phyloP scores from a whole-genome alignment of 2,797 vertebrate genomes.

The Esox masquinongy region DNA sequence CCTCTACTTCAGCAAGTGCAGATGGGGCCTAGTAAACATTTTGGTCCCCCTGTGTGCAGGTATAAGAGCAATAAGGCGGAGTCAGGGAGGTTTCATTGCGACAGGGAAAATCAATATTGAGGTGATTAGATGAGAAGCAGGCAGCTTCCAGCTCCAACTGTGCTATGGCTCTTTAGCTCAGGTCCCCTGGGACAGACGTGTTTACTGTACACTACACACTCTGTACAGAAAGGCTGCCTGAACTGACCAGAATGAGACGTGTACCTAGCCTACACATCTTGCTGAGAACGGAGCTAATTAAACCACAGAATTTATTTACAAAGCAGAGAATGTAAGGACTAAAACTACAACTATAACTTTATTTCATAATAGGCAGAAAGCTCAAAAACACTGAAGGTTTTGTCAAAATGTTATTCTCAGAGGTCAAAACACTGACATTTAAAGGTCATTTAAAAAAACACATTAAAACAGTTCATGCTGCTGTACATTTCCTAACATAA shows the following conservation, averaged over 20 bases:
- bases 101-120: constrained; percentile 16
- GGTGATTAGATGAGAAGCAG: constrained; percentile 14
- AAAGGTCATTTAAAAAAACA: background rate
- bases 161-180: background rate
- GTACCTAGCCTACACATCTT: constrained; percentile 1
- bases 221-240: background rate
- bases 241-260: background rate
- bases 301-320: background rate
- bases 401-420: background rate
- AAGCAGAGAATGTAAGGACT: background rate
- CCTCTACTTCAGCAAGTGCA: constrained; percentile 17
- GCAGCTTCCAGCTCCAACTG: background rate
- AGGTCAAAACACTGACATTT: background rate
- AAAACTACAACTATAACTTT: background rate
- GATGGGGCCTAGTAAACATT: constrained; percentile 6
- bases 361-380: background rate
- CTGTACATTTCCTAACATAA: background rate
- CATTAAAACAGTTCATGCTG: background rate
- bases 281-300: background rate
- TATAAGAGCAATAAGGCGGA: constrained; percentile 9
- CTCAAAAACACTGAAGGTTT: background rate
- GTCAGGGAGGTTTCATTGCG: background rate
- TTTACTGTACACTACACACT: constrained; percentile 1
- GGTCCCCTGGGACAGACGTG: constrained; percentile 9
- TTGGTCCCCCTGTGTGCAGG: background rate